phyloP scores from a whole-genome alignment of 2,797 vertebrate genomes.

The Vireo griseus region DNA sequence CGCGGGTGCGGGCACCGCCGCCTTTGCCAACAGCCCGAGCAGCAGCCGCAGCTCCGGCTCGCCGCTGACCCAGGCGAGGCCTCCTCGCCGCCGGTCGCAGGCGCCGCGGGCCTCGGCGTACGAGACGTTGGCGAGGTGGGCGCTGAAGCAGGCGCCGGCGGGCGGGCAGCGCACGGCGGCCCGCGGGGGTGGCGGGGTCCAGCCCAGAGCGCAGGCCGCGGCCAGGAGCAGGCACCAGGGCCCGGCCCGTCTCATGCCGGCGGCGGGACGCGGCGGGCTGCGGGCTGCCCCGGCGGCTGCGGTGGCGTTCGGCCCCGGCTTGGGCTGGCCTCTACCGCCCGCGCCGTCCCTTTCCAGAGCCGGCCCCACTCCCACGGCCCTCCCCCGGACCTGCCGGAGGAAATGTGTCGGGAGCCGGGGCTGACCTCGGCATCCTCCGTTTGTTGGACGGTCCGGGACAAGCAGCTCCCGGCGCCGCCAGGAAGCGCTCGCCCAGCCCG shows the following conservation, averaged over 20 bases:
- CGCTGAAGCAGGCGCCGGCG: slow-evolving; percentile 66
- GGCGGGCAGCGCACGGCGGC: not conserved
- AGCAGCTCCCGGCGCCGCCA: not conserved
- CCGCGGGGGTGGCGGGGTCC: not conserved
- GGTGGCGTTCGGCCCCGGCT: not conserved
- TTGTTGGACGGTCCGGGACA: slow-evolving; percentile 15
- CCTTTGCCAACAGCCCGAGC: slow-evolving; percentile 13
- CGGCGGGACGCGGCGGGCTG: not conserved
- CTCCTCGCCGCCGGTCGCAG: slow-evolving; percentile 40
- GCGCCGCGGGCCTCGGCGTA: slow-evolving; percentile 25
- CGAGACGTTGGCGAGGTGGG: slow-evolving; percentile 40
- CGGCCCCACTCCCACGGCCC: not conserved
- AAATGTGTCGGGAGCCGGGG: slow-evolving; percentile 44
- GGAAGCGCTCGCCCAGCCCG: not conserved
- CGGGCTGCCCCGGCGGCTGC: not conserved
- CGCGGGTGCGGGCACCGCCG: not conserved
- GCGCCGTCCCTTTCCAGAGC: slow-evolving; percentile 7
- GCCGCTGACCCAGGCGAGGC: slow-evolving; percentile 70
- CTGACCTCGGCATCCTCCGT: slow-evolving; percentile 44
- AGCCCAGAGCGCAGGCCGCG: not conserved
- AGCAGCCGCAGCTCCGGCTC: slow-evolving; percentile 63
- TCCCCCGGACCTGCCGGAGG: slow-evolving; percentile 50
- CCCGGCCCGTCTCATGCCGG: slow-evolving; percentile 41
- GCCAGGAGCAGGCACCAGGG: slow-evolving; percentile 52
- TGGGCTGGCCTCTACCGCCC: not conserved